These are phyloP conservation scores for Lepidostoma basale DNA, from an alignment of 1,140 invertebrate species.

Conservation along the genomic window DNA sequence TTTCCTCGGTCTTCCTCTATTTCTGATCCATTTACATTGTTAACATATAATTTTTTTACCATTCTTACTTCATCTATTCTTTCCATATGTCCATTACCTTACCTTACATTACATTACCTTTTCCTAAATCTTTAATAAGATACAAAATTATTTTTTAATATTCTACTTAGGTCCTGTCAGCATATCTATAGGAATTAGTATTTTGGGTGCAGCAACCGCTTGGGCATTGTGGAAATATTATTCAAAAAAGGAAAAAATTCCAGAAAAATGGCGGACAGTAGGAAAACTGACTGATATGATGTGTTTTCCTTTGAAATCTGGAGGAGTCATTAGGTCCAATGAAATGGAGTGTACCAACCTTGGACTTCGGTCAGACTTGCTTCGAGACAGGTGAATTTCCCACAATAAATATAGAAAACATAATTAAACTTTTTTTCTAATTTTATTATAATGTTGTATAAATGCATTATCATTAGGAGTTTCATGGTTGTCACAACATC, in stretches of 20 bases:
- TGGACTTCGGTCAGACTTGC: slow-evolving; percentile 27
- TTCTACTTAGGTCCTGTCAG: not conserved
- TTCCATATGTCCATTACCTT: no score
- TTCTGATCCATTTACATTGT: no score
- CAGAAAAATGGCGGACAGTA: slow-evolving; percentile 37
- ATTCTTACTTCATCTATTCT: no score
- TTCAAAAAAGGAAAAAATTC: slow-evolving; percentile 31
- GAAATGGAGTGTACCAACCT: slow-evolving; percentile 39
- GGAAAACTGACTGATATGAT: slow-evolving; percentile 37
- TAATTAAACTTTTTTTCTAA: no score
- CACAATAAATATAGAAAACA: not conserved
- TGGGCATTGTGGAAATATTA: slow-evolving; percentile 37
- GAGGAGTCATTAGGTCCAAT: slow-evolving; percentile 31
- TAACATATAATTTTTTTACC: no score
- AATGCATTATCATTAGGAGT: no score
- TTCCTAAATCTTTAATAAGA: no score
- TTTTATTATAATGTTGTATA: no score
- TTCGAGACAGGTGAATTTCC: slow-evolving; percentile 34
- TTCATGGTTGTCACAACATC: slow-evolving; percentile 31
- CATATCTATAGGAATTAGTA: not conserved
- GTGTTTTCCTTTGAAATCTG: slow-evolving; percentile 44
- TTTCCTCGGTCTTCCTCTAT: no score
- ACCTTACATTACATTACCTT: no score
- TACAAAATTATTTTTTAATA: no score
- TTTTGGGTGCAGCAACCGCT: slow-evolving; percentile 23